Conservation (phyloP, 2,113 vertebrate genomes). For the Cochlearius cochlearius region DNA sequence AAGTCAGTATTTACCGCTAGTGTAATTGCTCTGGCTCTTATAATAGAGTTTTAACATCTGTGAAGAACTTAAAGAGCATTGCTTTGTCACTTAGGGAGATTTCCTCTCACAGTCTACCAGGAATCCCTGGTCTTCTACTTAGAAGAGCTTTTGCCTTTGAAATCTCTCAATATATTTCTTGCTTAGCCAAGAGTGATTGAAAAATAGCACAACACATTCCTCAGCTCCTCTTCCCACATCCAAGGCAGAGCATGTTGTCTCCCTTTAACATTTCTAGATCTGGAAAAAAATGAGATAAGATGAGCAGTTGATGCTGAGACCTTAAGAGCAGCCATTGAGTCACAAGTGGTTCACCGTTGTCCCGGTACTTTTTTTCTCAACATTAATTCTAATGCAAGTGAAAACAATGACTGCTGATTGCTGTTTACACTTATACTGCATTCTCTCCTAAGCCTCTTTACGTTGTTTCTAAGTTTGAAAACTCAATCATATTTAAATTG, state of each 20-base stretch:
- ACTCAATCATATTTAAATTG: neutral
- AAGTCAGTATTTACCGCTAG: neutral
- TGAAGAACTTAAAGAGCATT: neutral
- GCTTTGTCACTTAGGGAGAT: neutral
- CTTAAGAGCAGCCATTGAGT: neutral
- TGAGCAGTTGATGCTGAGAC: neutral
- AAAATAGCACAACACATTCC: neutral
- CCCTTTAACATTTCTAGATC: neutral
- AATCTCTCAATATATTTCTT: neutral
- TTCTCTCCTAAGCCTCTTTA: neutral
- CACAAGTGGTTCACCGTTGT: neutral
- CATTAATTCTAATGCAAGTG: neutral
- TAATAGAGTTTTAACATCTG: neutral
- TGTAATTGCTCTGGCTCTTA: neutral
- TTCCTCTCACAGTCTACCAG: neutral
- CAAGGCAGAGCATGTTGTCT: neutral
- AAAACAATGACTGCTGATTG: neutral
- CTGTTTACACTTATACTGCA: neutral
- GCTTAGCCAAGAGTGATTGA: neutral
- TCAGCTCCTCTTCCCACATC: neutral
- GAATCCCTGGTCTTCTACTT: neutral
- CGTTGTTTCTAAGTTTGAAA: neutral
- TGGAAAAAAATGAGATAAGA: neutral
- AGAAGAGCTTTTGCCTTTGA: neutral
- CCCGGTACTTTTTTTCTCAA: neutral